phyloP scores from a whole-genome alignment of 2,888 invertebrate species.

The Dilophus febrilis region DNA sequence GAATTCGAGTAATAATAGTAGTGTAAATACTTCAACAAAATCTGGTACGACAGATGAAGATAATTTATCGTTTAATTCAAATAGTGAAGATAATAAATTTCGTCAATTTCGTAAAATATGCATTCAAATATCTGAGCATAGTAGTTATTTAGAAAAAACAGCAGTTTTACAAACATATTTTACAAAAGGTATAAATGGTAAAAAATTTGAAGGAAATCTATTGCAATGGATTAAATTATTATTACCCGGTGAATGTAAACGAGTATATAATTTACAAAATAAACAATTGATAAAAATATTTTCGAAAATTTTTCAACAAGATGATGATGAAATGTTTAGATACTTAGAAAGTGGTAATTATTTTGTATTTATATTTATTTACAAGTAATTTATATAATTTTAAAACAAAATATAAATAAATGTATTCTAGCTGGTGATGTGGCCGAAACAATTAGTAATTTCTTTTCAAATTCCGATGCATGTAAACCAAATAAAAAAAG shows the following conservation, averaged over 20 bases:
- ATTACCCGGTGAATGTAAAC: slow-evolving; percentile 63
- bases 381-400: too few species aligned
- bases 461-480: slow-evolving; percentile 48
- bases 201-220: slow-evolving; percentile 58
- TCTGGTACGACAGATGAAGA: too few species aligned
- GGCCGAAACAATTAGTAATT: slow-evolving; percentile 65
- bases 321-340: slow-evolving; percentile 65
- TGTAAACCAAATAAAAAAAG: slow-evolving; percentile 48
- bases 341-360: slow-evolving; percentile 56
- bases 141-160: slow-evolving; percentile 70
- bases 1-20: too few species aligned
- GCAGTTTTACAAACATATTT: slow-evolving; percentile 51
- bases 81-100: slow-evolving; percentile 47
- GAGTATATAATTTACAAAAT: slow-evolving; percentile 82
- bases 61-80: background rate
- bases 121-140: slow-evolving; percentile 55
- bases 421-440: slow-evolving; percentile 43
- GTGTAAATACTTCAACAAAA: too few species aligned
- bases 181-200: slow-evolving; percentile 37
- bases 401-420: too few species aligned
- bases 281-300: slow-evolving; percentile 83
- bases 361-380: background rate
- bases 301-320: slow-evolving; percentile 55
- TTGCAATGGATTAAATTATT: slow-evolving; percentile 66
- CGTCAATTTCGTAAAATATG: slow-evolving; percentile 61